Evolutionary conservation across 2,113 vertebrate genomes (phyloP).

Genomic region (Psophia crepitans): DNA sequence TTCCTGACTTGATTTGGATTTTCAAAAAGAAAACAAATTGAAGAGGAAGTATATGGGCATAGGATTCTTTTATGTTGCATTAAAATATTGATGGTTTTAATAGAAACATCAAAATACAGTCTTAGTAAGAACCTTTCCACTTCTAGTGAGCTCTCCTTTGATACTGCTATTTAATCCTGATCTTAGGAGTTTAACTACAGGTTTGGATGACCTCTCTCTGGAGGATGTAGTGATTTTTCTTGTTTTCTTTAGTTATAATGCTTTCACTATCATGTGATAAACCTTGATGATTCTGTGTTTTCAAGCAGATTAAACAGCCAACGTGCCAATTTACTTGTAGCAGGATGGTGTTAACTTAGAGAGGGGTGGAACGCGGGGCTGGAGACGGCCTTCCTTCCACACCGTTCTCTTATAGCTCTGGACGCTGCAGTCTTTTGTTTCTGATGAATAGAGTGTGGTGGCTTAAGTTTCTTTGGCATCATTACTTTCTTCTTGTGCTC

Average conservation of each 20-base stretch:
- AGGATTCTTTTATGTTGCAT: neutral
- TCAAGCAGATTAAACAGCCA: neutral
- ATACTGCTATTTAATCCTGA: neutral
- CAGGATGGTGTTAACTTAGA: neutral
- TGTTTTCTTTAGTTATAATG: neutral
- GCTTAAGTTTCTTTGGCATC: neutral
- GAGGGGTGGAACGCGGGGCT: neutral
- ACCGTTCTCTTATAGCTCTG: neutral
- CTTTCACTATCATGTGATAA: neutral
- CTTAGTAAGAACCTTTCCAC: neutral
- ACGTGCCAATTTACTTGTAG: neutral
- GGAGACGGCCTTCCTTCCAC: neutral
- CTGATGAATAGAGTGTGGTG: neutral
- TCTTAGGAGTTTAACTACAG: neutral
- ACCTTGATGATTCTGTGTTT: neutral
- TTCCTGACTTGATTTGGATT: neutral
- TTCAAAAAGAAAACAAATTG: neutral
- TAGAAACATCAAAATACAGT: neutral
- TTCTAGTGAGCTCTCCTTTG: neutral
- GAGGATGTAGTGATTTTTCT: neutral
- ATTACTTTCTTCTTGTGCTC: neutral
- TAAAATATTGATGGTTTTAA: neutral
- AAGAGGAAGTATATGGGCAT: neutral
- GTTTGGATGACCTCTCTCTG: neutral
- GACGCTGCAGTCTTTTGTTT: neutral